A percentile compares a stretch with the other conserved stretches of the same genome.
These are phyloP conservation scores for Orientallactaga bullata DNA, from an alignment of 2,113 vertebrate genomes.

Conservation along the genomic window DNA sequence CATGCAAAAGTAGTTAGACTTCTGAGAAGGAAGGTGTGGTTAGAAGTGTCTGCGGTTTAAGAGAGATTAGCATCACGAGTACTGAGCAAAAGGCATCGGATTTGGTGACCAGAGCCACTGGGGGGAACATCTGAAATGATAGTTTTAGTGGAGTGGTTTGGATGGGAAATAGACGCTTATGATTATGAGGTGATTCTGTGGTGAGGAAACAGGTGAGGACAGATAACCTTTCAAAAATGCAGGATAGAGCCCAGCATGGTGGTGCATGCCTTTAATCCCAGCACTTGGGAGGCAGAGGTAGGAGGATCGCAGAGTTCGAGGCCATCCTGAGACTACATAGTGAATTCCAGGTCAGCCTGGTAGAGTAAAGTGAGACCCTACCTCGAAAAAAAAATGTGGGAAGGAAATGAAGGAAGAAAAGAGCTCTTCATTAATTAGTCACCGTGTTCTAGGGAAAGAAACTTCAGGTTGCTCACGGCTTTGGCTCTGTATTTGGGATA, in stretches of 20 bases:
- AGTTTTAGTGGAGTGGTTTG: background rate
- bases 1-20: background rate
- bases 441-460: background rate
- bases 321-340: too few species aligned
- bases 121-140: background rate
- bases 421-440: background rate
- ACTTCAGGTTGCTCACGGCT: background rate
- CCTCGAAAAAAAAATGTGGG: background rate
- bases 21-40: background rate
- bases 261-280: too few species aligned
- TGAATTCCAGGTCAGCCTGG: too few species aligned
- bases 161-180: background rate
- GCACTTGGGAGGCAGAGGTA: too few species aligned
- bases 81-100: background rate
- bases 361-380: too few species aligned
- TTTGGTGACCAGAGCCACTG: background rate
- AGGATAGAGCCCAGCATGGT: background rate
- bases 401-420: slow-evolving; percentile 7
- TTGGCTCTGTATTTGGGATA: background rate
- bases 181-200: background rate
- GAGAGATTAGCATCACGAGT: background rate
- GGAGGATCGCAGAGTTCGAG: too few species aligned
- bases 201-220: background rate
- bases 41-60: background rate
- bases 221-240: background rate